Percentiles rank a stretch among this genome's conserved stretches.
Evolutionary conservation across 1,140 invertebrate species (phyloP).

Genomic region (Dreissena polymorpha): DNA sequence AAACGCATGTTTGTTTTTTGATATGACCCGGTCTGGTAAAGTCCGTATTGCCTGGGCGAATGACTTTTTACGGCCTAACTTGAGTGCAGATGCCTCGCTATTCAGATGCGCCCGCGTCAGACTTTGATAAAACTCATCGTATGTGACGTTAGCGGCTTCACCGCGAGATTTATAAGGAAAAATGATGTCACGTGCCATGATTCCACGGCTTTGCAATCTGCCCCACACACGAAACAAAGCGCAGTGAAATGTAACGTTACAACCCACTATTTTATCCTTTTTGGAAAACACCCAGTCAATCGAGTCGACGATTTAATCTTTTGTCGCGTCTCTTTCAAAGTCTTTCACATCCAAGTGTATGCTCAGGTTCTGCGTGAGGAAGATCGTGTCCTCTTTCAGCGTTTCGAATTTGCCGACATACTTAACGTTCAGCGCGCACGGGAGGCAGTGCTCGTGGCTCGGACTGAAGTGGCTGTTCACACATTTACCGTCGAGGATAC

Average conservation of each 20-base stretch:
- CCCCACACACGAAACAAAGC: slow-evolving; percentile 34
- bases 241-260: slow-evolving; percentile 24
- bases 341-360: neutral
- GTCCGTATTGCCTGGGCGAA: slow-evolving; percentile 4
- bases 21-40: neutral
- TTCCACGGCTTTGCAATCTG: slow-evolving; percentile 35
- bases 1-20: neutral
- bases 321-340: slow-evolving; percentile 16
- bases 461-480: slow-evolving; percentile 31
- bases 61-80: slow-evolving; percentile 24
- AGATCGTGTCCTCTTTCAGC: slow-evolving; percentile 26
- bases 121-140: neutral
- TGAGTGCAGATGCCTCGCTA: neutral
- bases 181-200: neutral
- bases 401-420: slow-evolving; percentile 46
- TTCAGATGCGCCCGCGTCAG: neutral
- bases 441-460: slow-evolving; percentile 29
- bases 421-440: neutral
- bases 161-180: slow-evolving; percentile 9
- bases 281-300: slow-evolving; percentile 8
- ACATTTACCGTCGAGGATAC: neutral
- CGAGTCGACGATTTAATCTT: slow-evolving; percentile 10
- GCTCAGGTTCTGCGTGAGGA: neutral
- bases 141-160: neutral
- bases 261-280: slow-evolving; percentile 10